phyloP scores from a whole-genome alignment of 2,888 invertebrate species.

The Agrotis clavis region DNA sequence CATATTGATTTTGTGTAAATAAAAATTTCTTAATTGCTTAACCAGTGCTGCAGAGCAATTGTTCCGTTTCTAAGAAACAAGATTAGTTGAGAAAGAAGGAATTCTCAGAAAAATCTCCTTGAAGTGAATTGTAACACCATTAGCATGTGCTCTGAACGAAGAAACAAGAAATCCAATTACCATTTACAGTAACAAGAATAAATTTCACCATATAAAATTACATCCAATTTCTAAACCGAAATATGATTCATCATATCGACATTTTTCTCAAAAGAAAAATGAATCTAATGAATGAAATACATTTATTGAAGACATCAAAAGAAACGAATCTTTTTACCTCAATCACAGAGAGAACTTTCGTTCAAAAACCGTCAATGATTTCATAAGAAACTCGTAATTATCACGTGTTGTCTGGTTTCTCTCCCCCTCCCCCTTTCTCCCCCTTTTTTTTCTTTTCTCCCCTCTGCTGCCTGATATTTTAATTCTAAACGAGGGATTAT shows the following conservation, averaged over 20 bases:
- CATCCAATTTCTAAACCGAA: not conserved
- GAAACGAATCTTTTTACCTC: conserved; percentile 20
- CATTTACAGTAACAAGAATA: not conserved
- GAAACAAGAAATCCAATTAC: not conserved
- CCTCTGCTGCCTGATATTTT: conserved; percentile 68
- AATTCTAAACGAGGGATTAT: conserved; percentile 73
- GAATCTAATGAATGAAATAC: conserved; percentile 4
- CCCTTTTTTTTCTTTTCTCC: not conserved
- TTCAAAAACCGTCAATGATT: conserved; percentile 43
- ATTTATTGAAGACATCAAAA: conserved; percentile 15
- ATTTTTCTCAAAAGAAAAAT: not conserved
- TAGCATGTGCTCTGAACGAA: not conserved
- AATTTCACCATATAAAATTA: not conserved
- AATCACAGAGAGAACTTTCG: not conserved
- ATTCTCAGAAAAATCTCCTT: not conserved
- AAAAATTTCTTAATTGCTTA: not conserved
- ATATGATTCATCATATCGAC: not conserved
- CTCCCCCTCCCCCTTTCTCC: conserved; percentile 20
- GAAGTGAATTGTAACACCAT: not conserved
- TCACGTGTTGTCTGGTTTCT: conserved; percentile 51
- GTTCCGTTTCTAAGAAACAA: not conserved
- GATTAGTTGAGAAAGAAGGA: not conserved
- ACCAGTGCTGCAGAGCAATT: not conserved
- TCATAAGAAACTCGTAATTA: conserved; percentile 57
- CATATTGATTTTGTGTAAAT: too few relatives aligned